These are phyloP conservation scores for Falcunculus frontatus DNA, from an alignment of 2,113 vertebrate genomes.

Conservation along the genomic window DNA sequence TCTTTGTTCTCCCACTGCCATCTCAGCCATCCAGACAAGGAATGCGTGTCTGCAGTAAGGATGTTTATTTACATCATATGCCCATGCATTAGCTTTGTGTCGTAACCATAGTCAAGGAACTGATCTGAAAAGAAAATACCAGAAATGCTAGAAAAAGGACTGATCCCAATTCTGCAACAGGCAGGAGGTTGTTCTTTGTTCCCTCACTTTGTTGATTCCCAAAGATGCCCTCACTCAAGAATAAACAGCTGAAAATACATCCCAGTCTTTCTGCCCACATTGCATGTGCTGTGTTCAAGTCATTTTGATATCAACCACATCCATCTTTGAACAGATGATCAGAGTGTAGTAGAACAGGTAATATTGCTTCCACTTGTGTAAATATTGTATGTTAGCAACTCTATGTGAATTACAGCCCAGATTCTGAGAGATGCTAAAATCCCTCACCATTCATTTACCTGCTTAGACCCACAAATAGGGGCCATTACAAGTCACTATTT, in stretches of 20 bases:
- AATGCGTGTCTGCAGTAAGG: not conserved
- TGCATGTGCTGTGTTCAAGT: not conserved
- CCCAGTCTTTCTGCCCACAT: fast-evolving
- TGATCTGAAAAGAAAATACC: not conserved
- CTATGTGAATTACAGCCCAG: not conserved
- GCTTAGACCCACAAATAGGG: not conserved
- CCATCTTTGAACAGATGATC: not conserved
- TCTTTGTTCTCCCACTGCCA: not conserved
- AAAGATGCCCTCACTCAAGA: not conserved
- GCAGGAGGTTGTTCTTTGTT: not conserved
- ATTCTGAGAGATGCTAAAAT: not conserved
- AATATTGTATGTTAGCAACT: not conserved
- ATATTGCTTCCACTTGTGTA: not conserved
- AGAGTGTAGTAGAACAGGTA: not conserved
- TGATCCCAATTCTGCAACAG: not conserved
- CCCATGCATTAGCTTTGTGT: not conserved
- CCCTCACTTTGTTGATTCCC: not conserved
- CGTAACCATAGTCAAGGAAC: not conserved
- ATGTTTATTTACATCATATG: not conserved
- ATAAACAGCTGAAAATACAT: not conserved
- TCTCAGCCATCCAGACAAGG: not conserved
- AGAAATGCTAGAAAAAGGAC: not conserved
- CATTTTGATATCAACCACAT: not conserved
- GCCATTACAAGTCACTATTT: not conserved
- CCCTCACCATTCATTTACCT: not conserved